Conservation (phyloP, 2,797 vertebrate species). For the Labroides dimidiatus region DNA sequence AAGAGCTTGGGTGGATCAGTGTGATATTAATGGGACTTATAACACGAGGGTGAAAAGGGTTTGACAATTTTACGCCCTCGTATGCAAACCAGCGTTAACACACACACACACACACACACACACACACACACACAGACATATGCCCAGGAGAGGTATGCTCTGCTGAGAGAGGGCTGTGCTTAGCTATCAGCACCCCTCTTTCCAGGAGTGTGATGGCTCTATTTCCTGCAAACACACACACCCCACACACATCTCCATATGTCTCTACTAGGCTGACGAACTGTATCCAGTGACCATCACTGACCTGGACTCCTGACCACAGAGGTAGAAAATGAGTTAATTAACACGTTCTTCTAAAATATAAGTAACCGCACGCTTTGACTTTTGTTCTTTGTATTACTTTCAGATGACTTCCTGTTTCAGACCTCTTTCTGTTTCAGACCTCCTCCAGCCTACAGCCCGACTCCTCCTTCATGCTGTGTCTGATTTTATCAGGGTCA, state of each 20-base stretch:
- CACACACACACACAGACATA: slow-evolving; percentile 22
- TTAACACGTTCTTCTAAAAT: background rate
- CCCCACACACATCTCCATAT: slow-evolving; percentile 28
- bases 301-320: background rate
- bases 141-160: slow-evolving; percentile 29
- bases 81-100: slow-evolving; percentile 59
- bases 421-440: no score
- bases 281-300: background rate
- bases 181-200: slow-evolving; percentile 70
- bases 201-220: slow-evolving; percentile 54
- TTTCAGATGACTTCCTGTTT: no score
- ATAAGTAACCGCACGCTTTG: background rate
- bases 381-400: no score
- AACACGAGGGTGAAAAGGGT: slow-evolving; percentile 76
- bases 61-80: slow-evolving; percentile 70
- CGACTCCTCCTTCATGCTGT: no score
- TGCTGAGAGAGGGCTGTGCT: slow-evolving; percentile 41
- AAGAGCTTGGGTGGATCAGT: slow-evolving; percentile 70
- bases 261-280: background rate
- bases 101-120: slow-evolving; percentile 1
- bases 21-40: slow-evolving; percentile 77
- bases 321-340: background rate
- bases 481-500: no score
- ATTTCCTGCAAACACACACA: slow-evolving; percentile 44
- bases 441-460: no score